Conservation (phyloP, 2,113 vertebrate species). For the Anolis carolinensis region DNA sequence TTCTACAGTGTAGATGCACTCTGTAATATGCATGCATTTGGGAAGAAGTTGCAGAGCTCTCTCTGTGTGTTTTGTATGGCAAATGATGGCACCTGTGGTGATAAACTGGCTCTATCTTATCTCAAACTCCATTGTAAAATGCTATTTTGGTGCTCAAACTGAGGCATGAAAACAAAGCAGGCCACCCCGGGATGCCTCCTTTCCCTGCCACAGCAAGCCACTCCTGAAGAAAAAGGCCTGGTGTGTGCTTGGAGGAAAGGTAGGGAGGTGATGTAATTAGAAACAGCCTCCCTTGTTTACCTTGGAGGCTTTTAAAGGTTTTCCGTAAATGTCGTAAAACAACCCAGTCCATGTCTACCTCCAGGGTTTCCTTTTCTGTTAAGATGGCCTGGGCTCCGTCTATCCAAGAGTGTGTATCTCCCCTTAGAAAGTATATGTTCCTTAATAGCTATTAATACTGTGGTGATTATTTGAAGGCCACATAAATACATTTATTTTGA, state of each 20-base stretch:
- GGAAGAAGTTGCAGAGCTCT: too few relatives aligned
- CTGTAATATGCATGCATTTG: neutral
- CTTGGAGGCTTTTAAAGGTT: neutral
- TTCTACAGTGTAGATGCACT: too few relatives aligned
- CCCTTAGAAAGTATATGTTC: too few relatives aligned
- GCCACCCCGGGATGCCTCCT: neutral
- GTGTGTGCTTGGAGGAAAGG: neutral
- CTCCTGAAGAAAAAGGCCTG: neutral
- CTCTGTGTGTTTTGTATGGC: neutral
- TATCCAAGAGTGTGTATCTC: too few relatives aligned
- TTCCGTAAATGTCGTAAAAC: neutral
- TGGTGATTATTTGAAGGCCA: too few relatives aligned
- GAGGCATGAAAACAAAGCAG: neutral
- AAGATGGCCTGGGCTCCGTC: neutral
- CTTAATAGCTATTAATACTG: too few relatives aligned
- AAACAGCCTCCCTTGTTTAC: slow-evolving; percentile 1
- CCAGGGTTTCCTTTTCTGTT: neutral
- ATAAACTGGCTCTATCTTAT: neutral
- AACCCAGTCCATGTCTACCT: neutral
- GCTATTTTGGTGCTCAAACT: neutral
- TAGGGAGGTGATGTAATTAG: neutral
- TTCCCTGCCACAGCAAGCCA: neutral
- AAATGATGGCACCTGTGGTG: neutral
- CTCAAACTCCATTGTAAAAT: neutral
- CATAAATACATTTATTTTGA: too few relatives aligned